phyloP scores from a whole-genome alignment of 1,140 invertebrate genomes.

The Hyles euphorbiae region DNA sequence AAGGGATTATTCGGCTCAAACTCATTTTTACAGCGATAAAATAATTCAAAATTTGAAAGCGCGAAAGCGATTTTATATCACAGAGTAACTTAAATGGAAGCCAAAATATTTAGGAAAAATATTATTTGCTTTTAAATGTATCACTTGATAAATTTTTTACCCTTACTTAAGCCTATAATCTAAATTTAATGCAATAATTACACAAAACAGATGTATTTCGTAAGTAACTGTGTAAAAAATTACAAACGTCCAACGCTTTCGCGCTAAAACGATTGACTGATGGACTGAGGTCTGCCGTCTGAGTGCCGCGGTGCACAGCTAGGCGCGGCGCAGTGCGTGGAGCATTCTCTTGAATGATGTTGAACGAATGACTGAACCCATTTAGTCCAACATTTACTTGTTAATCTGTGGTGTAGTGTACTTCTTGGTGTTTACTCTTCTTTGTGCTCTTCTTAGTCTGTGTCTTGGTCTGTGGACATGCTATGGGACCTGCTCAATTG shows the following conservation, averaged over 20 bases:
- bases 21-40: conserved; percentile 44
- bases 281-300: not conserved
- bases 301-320: too few relatives aligned
- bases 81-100: too few relatives aligned
- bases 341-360: conserved; percentile 3
- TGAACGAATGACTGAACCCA: conserved; percentile 6
- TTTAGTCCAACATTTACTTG: too few relatives aligned
- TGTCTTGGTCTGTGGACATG: too few relatives aligned
- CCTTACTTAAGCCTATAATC: conserved; percentile 1
- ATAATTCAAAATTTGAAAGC: conserved; percentile 25
- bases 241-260: conserved; percentile 35
- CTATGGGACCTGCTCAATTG: too few relatives aligned
- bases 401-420: too few relatives aligned
- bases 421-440: too few relatives aligned
- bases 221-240: conserved; percentile 19
- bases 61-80: conserved; percentile 16
- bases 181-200: conserved; percentile 9
- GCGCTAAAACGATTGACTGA: conserved; percentile 42
- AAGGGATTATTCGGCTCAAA: conserved; percentile 57
- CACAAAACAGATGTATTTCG: conserved; percentile 16
- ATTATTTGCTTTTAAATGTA: not conserved
- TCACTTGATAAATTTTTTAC: not conserved
- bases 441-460: too few relatives aligned
- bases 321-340: not conserved
- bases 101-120: conserved; percentile 1